Base-by-base conservation (phyloP, 2,113 vertebrate species). In the Pachyramphus minor region DNA sequence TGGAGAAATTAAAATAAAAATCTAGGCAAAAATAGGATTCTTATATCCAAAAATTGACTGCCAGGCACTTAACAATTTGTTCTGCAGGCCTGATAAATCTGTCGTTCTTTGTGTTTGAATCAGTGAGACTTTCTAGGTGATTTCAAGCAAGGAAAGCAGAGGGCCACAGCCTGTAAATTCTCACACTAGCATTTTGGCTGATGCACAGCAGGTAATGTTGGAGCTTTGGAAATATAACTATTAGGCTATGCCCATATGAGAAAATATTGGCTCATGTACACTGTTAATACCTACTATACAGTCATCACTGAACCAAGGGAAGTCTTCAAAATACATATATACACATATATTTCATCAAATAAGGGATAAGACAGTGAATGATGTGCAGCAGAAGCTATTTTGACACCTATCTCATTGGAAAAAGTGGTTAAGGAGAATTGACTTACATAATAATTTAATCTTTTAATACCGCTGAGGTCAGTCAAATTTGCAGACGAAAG, bases 361-460 rank as follows among this genome's bases (percentile, higher is more conserved):
- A 81, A 89, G 41, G 45, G 66, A 63, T 42, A 28, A 67, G 53
- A 76, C 47, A 37, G 31, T 50, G 68, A 90, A 82, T 33, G 75
- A 90, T 59, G 35, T 66, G 25, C 67, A 73, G 63, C 20, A 14
- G 62, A 66, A 93, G 50, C 28, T 83, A 47, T 86, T 94, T 80
- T 94, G 89, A 94, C 84, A 77, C 64, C 49, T 78, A 28, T n/a
- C 76, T 92, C 87, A 60, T 72, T 79, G 69, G 66, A 58, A 90
- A 72, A 73, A 62, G 41, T 33, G 53, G 59, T 74, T 94, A 89
- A 87, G 66, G 81, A 92, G 74, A 95, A 95, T 10, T 72, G 93
- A 91, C 91, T 91, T 91, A 80, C 37, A 50, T 75, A 93, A 95
- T 89, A 90, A 94, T 92, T 91, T 95, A 82, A 92, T 95, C 80